Conservation (phyloP, 2,113 vertebrate genomes). For the Lophotis ruficrista region DNA sequence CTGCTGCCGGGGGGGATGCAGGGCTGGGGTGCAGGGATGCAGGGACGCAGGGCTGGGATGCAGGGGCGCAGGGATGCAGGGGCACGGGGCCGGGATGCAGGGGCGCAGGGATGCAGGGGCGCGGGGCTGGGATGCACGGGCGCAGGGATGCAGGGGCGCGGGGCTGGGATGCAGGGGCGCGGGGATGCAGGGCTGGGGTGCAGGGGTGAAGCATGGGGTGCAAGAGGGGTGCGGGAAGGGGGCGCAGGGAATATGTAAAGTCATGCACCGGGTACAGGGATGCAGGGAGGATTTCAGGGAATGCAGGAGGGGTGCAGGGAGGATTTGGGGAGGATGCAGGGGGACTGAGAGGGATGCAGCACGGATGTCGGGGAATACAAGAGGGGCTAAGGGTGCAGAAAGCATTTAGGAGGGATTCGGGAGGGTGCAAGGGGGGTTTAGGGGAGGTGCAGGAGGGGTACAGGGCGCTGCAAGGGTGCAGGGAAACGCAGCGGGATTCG, state of each 20-base stretch:
- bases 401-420: background rate
- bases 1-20: background rate
- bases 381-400: too few relatives aligned
- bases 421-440: too few relatives aligned
- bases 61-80: too few relatives aligned
- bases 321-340: too few relatives aligned
- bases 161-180: too few relatives aligned
- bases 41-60: too few relatives aligned
- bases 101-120: background rate
- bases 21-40: background rate
- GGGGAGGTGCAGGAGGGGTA: background rate
- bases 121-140: background rate
- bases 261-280: background rate
- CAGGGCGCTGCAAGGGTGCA: background rate
- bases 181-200: background rate
- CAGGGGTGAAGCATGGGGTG: background rate
- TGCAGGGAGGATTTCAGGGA: too few relatives aligned
- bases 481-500: background rate
- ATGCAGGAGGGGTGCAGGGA: too few relatives aligned
- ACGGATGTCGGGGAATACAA: too few relatives aligned
- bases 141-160: too few relatives aligned
- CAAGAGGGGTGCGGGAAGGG: background rate
- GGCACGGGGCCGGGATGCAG: too few relatives aligned
- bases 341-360: background rate
- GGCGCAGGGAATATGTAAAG: fast-evolving